Evolutionary conservation across 2,113 vertebrate genomes (phyloP).

Genomic region (Brienomyrus brachyistius): DNA sequence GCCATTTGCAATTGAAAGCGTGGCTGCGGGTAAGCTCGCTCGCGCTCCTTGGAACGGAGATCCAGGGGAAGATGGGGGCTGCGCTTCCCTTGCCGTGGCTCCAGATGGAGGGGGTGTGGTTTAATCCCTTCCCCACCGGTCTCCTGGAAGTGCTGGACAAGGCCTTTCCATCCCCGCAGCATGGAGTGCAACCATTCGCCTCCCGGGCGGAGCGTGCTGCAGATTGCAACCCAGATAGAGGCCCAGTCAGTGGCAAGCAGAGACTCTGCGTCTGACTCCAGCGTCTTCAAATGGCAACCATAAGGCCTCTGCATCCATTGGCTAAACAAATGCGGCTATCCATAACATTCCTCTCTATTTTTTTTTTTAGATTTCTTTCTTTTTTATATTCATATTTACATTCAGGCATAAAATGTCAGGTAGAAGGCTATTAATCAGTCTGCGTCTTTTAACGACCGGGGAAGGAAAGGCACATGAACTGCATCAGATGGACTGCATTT

Average conservation of each 20-base stretch:
- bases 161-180: conserved; percentile 23
- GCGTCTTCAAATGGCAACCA: background rate
- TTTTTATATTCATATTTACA: background rate
- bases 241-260: background rate
- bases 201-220: conserved; percentile 23
- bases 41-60: background rate
- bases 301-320: background rate
- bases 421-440: background rate
- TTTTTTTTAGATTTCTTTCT: background rate
- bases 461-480: background rate
- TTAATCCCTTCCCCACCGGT: conserved; percentile 28
- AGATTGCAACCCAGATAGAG: conserved; percentile 36
- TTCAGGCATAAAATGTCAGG: background rate
- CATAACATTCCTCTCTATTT: background rate
- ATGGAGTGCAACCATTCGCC: conserved; percentile 11
- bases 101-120: conserved; percentile 40
- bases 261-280: conserved; percentile 15
- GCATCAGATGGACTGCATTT: background rate
- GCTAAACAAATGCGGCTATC: background rate
- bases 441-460: background rate
- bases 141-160: conserved; percentile 29
- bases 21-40: background rate
- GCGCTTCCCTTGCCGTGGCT: background rate
- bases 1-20: background rate
- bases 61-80: background rate